These are phyloP conservation scores for Whitmania pigra DNA, from an alignment of 1,140 invertebrate species.

Conservation along the genomic window DNA sequence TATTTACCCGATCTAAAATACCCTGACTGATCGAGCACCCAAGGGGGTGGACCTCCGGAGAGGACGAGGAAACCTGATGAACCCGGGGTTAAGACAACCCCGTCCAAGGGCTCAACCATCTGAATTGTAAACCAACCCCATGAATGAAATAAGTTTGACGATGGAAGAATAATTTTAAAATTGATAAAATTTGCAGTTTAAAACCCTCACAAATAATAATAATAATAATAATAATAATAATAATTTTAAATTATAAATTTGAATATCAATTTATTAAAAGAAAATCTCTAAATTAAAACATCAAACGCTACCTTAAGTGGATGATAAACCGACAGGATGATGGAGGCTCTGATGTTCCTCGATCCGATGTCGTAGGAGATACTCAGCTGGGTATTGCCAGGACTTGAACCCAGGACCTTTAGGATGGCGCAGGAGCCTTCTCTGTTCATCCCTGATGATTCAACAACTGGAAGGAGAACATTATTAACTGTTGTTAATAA, in stretches of 20 bases:
- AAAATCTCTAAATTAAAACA: no score
- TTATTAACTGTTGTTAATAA: no score
- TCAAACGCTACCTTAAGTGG: no score
- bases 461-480: no score
- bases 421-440: no score
- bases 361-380: no score
- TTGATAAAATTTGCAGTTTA: background rate
- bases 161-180: background rate
- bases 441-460: no score
- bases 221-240: background rate
- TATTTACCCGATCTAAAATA: conserved; percentile 15
- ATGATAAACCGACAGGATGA: no score
- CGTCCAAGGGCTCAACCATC: background rate
- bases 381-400: no score
- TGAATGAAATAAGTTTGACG: background rate
- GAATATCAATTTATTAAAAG: no score
- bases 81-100: background rate
- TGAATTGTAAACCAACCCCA: background rate
- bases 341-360: no score
- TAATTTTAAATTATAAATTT: background rate
- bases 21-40: conserved; percentile 4
- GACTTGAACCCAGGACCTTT: no score
- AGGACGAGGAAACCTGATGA: background rate
- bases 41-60: conserved; percentile 4
- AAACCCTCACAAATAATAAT: background rate